These are phyloP conservation scores for Stichopus chloronotus DNA, from an alignment of 35 echinoderm and acorn worm species.

Conservation along the genomic window DNA sequence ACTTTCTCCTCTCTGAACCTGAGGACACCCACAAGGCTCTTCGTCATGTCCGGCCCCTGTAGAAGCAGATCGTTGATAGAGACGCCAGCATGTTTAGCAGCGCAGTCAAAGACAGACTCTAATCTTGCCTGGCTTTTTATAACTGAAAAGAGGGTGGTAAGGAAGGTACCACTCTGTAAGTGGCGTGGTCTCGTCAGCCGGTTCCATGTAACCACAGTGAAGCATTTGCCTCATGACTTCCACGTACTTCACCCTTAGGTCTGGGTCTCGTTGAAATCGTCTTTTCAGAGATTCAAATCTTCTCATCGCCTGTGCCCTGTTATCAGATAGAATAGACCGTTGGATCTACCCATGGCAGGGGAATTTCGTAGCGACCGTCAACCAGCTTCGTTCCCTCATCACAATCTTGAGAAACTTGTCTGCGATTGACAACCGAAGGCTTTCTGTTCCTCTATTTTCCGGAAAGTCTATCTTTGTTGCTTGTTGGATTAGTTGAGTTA, in stretches of 20 bases:
- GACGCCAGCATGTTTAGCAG: conserved; percentile 51
- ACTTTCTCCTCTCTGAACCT: conserved; percentile 46
- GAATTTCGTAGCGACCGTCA: too few species aligned
- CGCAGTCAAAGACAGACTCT: conserved; percentile 74
- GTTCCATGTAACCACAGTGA: conserved; percentile 25
- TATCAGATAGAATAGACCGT: conserved; percentile 15
- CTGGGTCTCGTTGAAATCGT: conserved; percentile 4
- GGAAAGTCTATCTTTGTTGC: too few species aligned
- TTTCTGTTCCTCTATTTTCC: too few species aligned
- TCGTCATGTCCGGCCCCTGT: conserved; percentile 52
- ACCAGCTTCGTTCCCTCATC: background rate
- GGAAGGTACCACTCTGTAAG: conserved; percentile 36
- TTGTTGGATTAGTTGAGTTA: too few species aligned
- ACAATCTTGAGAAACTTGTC: conserved; percentile 17
- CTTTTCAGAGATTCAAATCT: too few species aligned
- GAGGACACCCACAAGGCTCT: conserved; percentile 42
- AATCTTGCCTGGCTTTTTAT: conserved; percentile 24
- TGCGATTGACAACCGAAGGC: conserved; percentile 30
- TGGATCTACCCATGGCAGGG: conserved; percentile 39
- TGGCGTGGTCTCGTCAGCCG: background rate
- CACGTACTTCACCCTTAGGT: background rate
- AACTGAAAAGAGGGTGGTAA: conserved; percentile 35
- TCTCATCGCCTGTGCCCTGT: too few species aligned
- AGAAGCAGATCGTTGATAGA: conserved; percentile 39
- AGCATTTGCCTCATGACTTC: conserved; percentile 31